phyloP scores from a whole-genome alignment of 2,113 vertebrate genomes.

The Dasyornis broadbenti region DNA sequence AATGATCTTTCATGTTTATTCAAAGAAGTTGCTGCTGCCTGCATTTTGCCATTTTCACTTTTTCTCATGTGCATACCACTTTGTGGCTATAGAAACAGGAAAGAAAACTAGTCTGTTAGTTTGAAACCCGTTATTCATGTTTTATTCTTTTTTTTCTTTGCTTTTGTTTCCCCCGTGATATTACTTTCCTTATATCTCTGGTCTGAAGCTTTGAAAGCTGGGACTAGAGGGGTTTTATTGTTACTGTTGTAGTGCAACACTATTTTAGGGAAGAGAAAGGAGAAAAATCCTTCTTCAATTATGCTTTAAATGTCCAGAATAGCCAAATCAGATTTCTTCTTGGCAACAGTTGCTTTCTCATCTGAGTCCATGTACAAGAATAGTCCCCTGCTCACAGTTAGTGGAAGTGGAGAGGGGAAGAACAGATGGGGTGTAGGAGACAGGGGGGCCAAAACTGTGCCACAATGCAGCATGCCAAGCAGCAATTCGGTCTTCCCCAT shows the following conservation, averaged over 20 bases:
- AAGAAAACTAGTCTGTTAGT: neutral
- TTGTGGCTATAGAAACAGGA: neutral
- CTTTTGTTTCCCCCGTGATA: rapidly evolving
- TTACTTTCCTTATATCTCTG: neutral
- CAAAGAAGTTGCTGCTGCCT: neutral
- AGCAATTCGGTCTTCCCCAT: conserved; percentile 28
- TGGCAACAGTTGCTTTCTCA: neutral
- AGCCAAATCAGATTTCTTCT: neutral
- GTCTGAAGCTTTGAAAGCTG: neutral
- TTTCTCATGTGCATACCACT: neutral
- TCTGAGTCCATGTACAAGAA: neutral
- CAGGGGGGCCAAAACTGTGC: neutral
- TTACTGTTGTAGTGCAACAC: neutral
- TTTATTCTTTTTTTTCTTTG: rapidly evolving
- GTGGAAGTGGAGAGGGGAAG: neutral
- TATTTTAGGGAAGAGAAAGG: neutral
- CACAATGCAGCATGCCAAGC: neutral
- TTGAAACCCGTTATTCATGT: neutral
- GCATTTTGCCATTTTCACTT: conserved; percentile 7
- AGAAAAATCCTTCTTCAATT: neutral
- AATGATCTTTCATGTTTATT: conserved; percentile 6
- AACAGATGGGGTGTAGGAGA: neutral
- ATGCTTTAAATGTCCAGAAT: neutral
- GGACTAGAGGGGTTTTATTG: neutral
- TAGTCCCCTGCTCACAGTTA: neutral